These are phyloP conservation scores for Drosophila mayri DNA, from an alignment of 1,140 invertebrate genomes.

Conservation along the genomic window DNA sequence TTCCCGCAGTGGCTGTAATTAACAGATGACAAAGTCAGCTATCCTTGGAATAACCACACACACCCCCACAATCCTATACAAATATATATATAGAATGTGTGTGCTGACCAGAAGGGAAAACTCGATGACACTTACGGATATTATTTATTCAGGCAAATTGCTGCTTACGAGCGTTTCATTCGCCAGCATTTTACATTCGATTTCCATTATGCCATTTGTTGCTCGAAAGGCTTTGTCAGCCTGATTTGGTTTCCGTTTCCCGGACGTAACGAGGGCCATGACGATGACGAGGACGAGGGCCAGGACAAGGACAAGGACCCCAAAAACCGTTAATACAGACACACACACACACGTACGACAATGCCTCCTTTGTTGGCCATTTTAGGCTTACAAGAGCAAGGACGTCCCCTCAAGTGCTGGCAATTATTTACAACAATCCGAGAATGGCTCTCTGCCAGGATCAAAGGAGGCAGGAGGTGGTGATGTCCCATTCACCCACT, in stretches of 20 bases:
- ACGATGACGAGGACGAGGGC: not conserved
- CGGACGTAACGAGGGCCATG: slow-evolving; percentile 9
- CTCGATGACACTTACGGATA: slow-evolving; percentile 47
- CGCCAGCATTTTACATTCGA: slow-evolving; percentile 54
- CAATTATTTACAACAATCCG: slow-evolving; percentile 55
- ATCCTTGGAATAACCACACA: slow-evolving; percentile 34
- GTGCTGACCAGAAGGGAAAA: slow-evolving; percentile 34
- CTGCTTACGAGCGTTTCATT: slow-evolving; percentile 51
- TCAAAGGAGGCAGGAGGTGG: slow-evolving; percentile 31
- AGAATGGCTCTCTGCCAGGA: slow-evolving; percentile 37
- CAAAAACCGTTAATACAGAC: slow-evolving; percentile 47
- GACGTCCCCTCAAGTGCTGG: slow-evolving; percentile 43
- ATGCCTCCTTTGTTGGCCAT: slow-evolving; percentile 47
- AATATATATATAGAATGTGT: not conserved
- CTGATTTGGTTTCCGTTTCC: slow-evolving; percentile 59
- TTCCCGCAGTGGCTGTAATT: slow-evolving; percentile 29
- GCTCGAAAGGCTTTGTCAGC: slow-evolving; percentile 52
- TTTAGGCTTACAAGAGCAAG: slow-evolving; percentile 31
- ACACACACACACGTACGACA: slow-evolving; percentile 22
- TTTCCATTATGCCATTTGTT: slow-evolving; percentile 60
- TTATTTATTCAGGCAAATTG: slow-evolving; percentile 63
- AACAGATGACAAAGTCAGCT: slow-evolving; percentile 39
- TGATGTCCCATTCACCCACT: not conserved
- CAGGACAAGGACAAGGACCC: slow-evolving; percentile 16
- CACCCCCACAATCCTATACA: not conserved